These are phyloP conservation scores for Pterophyllum scalare DNA, from an alignment of 2,113 vertebrate species.

Conservation along the genomic window DNA sequence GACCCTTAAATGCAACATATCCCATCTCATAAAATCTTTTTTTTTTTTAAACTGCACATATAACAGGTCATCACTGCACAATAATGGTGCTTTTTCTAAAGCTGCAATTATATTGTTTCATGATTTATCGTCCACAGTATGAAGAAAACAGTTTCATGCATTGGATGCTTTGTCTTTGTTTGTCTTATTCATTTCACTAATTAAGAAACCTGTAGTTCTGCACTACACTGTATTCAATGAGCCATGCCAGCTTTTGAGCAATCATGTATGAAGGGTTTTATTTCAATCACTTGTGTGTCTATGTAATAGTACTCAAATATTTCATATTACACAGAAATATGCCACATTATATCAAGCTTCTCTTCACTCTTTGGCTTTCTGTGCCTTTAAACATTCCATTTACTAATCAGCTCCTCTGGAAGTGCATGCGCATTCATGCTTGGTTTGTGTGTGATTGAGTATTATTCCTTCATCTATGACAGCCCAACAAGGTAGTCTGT, in stretches of 20 bases:
- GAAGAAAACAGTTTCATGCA: background rate
- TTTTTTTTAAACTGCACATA: background rate
- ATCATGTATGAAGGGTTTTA: background rate
- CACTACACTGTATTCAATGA: background rate
- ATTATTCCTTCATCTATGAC: constrained; percentile 27
- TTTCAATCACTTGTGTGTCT: background rate
- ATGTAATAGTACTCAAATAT: background rate
- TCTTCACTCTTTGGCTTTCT: background rate
- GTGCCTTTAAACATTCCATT: background rate
- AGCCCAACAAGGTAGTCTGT: constrained; percentile 37
- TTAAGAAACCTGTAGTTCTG: background rate
- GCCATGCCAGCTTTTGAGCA: background rate
- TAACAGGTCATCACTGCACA: background rate
- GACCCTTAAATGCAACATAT: background rate
- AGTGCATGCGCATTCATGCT: background rate
- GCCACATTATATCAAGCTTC: background rate
- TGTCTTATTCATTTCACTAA: background rate
- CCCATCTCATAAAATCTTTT: background rate
- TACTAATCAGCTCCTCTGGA: background rate
- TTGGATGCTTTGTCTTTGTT: background rate
- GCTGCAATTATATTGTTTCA: background rate
- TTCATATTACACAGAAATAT: background rate
- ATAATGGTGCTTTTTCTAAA: background rate
- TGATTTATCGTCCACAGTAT: background rate
- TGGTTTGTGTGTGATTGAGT: constrained; percentile 5